Evolutionary conservation across 2,113 vertebrate genomes (phyloP).

Genomic region (Chionomys nivalis): DNA sequence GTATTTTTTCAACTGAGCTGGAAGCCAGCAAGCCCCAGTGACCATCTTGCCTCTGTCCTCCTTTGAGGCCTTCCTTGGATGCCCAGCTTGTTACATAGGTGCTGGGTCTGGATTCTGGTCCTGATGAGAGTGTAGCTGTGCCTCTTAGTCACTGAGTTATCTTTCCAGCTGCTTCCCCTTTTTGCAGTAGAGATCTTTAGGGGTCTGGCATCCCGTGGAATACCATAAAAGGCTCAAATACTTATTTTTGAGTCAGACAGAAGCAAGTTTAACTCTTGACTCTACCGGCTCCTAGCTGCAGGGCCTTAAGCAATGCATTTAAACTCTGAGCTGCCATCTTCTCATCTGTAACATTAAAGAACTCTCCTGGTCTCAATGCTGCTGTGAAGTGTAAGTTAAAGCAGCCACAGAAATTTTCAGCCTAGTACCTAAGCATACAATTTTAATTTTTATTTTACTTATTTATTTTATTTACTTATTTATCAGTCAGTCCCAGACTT

Average conservation of each 20-base stretch:
- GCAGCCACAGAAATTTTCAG: neutral
- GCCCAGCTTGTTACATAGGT: neutral
- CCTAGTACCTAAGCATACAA: neutral
- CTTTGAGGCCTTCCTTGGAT: neutral
- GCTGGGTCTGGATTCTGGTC: neutral
- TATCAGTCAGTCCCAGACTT: neutral
- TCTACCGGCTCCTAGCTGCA: neutral
- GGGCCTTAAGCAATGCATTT: neutral
- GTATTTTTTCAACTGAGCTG: neutral
- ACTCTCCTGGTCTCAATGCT: neutral
- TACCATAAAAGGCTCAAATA: neutral
- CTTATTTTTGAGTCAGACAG: neutral
- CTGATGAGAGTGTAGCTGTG: neutral
- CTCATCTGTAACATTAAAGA: neutral
- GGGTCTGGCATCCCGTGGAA: neutral
- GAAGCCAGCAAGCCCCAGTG: neutral
- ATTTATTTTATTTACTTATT: neutral
- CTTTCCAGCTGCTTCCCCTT: neutral
- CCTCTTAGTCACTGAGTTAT: neutral
- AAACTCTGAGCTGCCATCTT: neutral
- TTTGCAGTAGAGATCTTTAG: neutral
- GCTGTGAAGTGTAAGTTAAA: neutral
- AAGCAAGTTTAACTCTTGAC: neutral
- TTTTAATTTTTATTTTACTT: neutral
- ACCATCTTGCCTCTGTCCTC: neutral